phyloP scores from a whole-genome alignment of 2,113 vertebrate species.

The Nanorana parkeri region DNA sequence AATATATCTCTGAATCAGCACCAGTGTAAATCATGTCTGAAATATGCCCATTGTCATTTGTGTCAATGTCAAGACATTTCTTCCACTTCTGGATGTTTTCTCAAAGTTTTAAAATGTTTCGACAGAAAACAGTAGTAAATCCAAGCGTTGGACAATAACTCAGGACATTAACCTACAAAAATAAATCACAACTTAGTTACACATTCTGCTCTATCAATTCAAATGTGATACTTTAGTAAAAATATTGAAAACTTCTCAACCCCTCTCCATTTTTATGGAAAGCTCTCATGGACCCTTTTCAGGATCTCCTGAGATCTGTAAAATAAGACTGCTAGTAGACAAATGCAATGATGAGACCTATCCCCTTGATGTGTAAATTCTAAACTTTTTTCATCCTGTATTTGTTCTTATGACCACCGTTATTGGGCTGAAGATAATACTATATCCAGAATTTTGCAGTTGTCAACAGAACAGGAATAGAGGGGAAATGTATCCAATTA shows the following conservation, averaged over 20 bases:
- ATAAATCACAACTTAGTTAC: background rate
- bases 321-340: too few relatives aligned
- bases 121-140: constrained; percentile 1
- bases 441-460: too few relatives aligned
- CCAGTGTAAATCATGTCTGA: constrained; percentile 55
- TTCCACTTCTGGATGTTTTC: constrained; percentile 35
- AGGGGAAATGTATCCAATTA: too few relatives aligned
- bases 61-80: constrained; percentile 52
- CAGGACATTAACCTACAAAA: background rate
- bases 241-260: background rate
- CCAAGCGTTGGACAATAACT: constrained; percentile 10
- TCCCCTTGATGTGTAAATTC: too few relatives aligned
- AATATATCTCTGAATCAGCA: constrained; percentile 57
- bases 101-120: constrained; percentile 18
- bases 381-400: too few relatives aligned
- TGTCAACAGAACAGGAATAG: too few relatives aligned
- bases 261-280: too few relatives aligned
- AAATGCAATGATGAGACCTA: too few relatives aligned
- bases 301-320: too few relatives aligned
- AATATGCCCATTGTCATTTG: constrained; percentile 52
- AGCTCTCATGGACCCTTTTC: too few relatives aligned
- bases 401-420: too few relatives aligned
- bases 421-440: too few relatives aligned
- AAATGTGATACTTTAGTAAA: background rate
- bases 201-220: background rate